Evolutionary conservation across 2,888 invertebrate species (phyloP).

Genomic region (Trichopria drosophilae): DNA sequence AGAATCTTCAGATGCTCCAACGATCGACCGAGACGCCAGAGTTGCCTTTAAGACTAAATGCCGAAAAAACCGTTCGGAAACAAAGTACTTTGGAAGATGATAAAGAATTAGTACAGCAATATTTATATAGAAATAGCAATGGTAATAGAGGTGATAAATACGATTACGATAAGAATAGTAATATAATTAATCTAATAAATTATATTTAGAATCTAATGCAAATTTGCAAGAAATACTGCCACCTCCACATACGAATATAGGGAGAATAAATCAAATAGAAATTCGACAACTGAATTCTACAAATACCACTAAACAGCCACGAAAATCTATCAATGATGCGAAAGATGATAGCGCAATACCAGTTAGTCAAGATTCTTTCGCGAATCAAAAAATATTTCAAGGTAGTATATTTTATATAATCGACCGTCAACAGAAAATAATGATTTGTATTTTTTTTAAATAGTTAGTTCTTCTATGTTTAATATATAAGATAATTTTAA

Average conservation of each 20-base stretch:
- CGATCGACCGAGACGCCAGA: too few species aligned
- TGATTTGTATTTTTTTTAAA: not conserved
- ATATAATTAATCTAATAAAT: not conserved
- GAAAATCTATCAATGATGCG: constrained; percentile 14
- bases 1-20: constrained; percentile 63
- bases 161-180: too few species aligned
- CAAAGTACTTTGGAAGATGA: too few species aligned
- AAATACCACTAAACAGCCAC: constrained; percentile 2
- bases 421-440: not conserved
- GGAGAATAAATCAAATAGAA: constrained; percentile 10
- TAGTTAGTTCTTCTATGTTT: constrained; percentile 9
- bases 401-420: constrained; percentile 33
- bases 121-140: too few species aligned
- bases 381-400: constrained; percentile 42
- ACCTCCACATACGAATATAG: constrained; percentile 24
- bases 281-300: constrained; percentile 15
- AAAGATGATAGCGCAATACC: constrained; percentile 44
- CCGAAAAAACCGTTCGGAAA: too few species aligned
- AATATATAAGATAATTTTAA: constrained; percentile 11
- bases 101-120: too few species aligned
- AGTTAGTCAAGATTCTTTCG: constrained; percentile 43
- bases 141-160: too few species aligned
- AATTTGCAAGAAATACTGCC: constrained; percentile 36
- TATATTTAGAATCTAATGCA: constrained; percentile 26
- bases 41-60: too few species aligned